These are phyloP conservation scores for Dasypolia templi DNA, from an alignment of 2,888 invertebrate species.

Conservation along the genomic window DNA sequence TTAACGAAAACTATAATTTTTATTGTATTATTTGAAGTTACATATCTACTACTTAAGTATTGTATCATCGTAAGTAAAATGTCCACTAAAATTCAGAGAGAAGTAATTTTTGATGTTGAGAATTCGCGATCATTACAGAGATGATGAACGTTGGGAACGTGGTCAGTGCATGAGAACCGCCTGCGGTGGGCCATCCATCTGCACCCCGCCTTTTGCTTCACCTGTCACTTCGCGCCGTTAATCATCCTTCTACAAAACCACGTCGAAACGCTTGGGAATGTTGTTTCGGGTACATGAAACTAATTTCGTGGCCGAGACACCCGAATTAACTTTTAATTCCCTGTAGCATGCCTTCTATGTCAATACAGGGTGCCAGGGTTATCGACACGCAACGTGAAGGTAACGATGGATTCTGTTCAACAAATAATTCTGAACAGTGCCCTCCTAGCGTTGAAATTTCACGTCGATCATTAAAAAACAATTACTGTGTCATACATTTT, in stretches of 20 bases:
- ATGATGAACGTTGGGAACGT: slow-evolving; percentile 69
- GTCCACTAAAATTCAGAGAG: slow-evolving; percentile 30
- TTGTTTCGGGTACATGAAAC: slow-evolving; percentile 58
- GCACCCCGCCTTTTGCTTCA: slow-evolving; percentile 67
- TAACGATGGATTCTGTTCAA: too few species aligned
- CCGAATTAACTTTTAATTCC: slow-evolving; percentile 40
- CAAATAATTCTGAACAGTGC: too few species aligned
- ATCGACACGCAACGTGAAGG: too few species aligned
- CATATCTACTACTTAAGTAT: background rate
- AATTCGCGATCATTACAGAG: slow-evolving; percentile 71
- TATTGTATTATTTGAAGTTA: background rate
- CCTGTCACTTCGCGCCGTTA: slow-evolving; percentile 78
- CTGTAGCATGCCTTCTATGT: background rate
- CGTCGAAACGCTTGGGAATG: slow-evolving; percentile 72
- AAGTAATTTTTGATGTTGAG: slow-evolving; percentile 62
- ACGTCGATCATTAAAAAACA: too few species aligned
- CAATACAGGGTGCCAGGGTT: too few species aligned
- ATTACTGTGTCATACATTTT: too few species aligned
- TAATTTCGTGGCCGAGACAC: slow-evolving; percentile 29
- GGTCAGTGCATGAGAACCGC: slow-evolving; percentile 82
- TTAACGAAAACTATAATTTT: slow-evolving; percentile 3
- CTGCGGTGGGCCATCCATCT: slow-evolving; percentile 82
- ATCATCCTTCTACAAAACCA: slow-evolving; percentile 77
- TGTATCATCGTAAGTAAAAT: background rate
- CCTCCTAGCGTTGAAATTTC: too few species aligned